Base-by-base conservation (phyloP, 1,140 invertebrate genomes). In the Bursaphelenchus mucronatus region DNA sequence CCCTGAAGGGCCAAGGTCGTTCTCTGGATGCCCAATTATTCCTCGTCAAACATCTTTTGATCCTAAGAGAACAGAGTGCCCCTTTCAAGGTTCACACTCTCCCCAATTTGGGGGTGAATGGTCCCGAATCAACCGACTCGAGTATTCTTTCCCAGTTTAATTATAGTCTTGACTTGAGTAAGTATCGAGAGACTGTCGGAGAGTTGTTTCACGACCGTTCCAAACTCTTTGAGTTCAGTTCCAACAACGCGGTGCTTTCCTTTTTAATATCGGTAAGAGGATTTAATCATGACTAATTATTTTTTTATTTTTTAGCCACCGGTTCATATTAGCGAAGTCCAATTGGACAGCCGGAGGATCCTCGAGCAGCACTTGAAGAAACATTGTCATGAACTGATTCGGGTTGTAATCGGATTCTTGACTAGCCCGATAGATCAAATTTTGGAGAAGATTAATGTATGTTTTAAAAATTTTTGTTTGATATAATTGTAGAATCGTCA, bases 31-130 rank as follows among this genome's bases (percentile, higher is more conserved):
- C 91, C 0, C 88, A 91, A 78, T 84, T 98, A 8, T 99, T 99
- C 83, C 88, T 97, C 82, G 93, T 98, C 43, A 98, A 98, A 83
- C 95, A 98, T 85, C 83, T 99, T 49, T 84, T 99, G 3, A 98
- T 98, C 56, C 83, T 98, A 0, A 82, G 95, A 19, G 95, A 99
- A 81, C 95, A 98, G 83, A 45, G 51, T 7, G 41, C 41, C 30
- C 69, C 54, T 41, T 58, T 30, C 45, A 67, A 46, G 17, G 43
- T n/a, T 19, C 13, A 13, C 3, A 30, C 15, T 39, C 30, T 21
- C 0, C 6, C 21, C 15, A 45, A 40, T 21, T 15, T 63, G 21
- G 50, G 39, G 11, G 30, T 44, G 54, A 30, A 30, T 30, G 40
- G 44, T 53, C 47, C 30, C 15, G 30, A 30, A 30, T 30, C 30